These are phyloP conservation scores for Bombus soroeensis DNA, from an alignment of 1,140 invertebrate species.

Conservation along the genomic window DNA sequence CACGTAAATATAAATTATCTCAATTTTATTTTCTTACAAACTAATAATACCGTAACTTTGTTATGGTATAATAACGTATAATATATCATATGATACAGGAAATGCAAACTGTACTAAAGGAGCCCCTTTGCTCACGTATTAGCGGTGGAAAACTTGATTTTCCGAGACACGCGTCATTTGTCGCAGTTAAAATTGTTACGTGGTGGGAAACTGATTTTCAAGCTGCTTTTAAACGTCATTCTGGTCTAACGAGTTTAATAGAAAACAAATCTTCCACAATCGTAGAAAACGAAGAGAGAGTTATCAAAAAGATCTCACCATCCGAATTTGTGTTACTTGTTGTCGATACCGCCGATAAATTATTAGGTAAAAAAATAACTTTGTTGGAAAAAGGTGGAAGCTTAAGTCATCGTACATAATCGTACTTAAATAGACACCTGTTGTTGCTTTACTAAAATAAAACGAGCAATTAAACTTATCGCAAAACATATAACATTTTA, in stretches of 20 bases:
- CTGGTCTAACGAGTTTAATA: slow-evolving; percentile 79
- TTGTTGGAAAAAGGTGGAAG: neutral
- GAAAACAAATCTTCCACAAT: slow-evolving; percentile 22
- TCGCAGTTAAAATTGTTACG: slow-evolving; percentile 89
- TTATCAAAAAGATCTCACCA: slow-evolving; percentile 88
- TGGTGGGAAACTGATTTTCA: slow-evolving; percentile 90
- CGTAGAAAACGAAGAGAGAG: slow-evolving; percentile 78
- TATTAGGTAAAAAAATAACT: slow-evolving; percentile 78
- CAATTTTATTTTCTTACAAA: no score
- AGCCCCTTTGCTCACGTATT: slow-evolving; percentile 88
- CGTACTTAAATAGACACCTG: neutral
- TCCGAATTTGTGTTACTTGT: slow-evolving; percentile 88
- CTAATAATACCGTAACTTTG: no score
- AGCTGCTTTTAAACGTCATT: slow-evolving; percentile 83
- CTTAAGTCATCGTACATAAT: neutral
- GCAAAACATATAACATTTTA: neutral
- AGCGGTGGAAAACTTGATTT: slow-evolving; percentile 91
- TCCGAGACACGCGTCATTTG: slow-evolving; percentile 90
- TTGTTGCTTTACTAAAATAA: neutral
- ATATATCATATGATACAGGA: slow-evolving; percentile 79
- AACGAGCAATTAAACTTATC: neutral
- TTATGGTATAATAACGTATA: neutral
- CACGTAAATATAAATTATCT: no score
- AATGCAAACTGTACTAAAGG: slow-evolving; percentile 89
- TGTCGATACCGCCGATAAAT: slow-evolving; percentile 87